Conservation (phyloP, 1,140 invertebrate species). For the Drosophila grimshawi region DNA sequence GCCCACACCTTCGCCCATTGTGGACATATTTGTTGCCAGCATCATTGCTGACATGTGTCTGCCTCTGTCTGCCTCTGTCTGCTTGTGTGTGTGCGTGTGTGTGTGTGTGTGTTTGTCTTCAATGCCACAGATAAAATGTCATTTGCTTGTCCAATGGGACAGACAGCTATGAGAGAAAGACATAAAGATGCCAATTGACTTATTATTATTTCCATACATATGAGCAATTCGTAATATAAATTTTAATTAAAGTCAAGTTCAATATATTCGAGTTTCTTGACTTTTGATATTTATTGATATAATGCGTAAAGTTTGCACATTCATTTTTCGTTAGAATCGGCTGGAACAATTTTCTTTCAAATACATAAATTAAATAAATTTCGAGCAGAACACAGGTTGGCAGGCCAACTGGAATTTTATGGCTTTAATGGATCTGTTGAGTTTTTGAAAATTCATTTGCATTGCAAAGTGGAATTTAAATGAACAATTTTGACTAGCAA, state of each 20-base stretch:
- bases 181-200: slow-evolving; percentile 18
- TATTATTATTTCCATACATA: neutral
- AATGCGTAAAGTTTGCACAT: slow-evolving; percentile 61
- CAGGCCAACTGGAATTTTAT: slow-evolving; percentile 5
- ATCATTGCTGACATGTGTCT: slow-evolving; percentile 56
- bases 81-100: slow-evolving; percentile 5
- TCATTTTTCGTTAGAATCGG: slow-evolving; percentile 59
- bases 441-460: slow-evolving; percentile 59
- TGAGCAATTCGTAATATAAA: neutral
- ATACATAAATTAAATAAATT: slow-evolving; percentile 27
- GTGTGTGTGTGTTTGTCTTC: slow-evolving; percentile 18
- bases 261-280: slow-evolving; percentile 15
- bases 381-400: neutral
- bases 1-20: slow-evolving; percentile 6
- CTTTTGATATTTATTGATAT: slow-evolving; percentile 46
- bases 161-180: slow-evolving; percentile 8
- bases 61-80: slow-evolving; percentile 1
- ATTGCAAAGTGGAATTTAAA: slow-evolving; percentile 70
- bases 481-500: slow-evolving; percentile 32
- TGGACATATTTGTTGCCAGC: slow-evolving; percentile 57
- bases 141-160: slow-evolving; percentile 20
- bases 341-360: neutral
- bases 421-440: slow-evolving; percentile 33
- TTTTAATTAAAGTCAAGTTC: neutral
- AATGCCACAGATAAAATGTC: slow-evolving; percentile 18